Evolutionary conservation across 2,113 vertebrate species (phyloP).

Genomic region (Falco punctatus): DNA sequence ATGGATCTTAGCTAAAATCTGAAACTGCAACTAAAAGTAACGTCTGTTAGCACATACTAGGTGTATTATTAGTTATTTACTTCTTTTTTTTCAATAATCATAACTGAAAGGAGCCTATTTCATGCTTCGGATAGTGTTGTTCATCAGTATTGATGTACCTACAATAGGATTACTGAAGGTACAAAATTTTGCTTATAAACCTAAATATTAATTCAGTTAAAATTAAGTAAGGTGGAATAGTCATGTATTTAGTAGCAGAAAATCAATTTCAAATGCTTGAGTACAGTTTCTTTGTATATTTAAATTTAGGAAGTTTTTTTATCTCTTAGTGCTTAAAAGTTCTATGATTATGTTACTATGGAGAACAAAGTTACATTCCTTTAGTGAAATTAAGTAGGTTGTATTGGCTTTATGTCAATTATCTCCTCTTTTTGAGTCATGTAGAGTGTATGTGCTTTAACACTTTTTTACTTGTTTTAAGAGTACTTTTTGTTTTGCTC

Average conservation of each 20-base stretch:
- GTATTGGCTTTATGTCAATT: background rate
- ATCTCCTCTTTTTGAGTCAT: background rate
- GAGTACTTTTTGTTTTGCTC: background rate
- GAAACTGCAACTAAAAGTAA: background rate
- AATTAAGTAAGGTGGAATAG: background rate
- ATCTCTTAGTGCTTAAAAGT: background rate
- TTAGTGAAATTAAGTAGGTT: background rate
- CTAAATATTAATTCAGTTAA: background rate
- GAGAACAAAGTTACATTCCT: background rate
- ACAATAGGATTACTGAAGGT: background rate
- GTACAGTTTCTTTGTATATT: background rate
- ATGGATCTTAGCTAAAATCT: background rate
- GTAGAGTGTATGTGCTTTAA: background rate
- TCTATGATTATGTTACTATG: background rate
- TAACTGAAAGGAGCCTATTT: background rate
- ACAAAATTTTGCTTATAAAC: background rate
- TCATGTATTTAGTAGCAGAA: background rate
- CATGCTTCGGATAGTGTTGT: background rate
- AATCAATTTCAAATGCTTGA: background rate
- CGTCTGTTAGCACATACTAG: background rate
- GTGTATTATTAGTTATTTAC: background rate
- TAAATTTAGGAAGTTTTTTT: background rate
- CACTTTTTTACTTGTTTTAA: background rate
- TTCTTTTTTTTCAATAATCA: background rate
- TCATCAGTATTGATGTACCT: background rate